Base-by-base conservation (phyloP, 2,888 invertebrate species). In the Lepidochrysops patricia region DNA sequence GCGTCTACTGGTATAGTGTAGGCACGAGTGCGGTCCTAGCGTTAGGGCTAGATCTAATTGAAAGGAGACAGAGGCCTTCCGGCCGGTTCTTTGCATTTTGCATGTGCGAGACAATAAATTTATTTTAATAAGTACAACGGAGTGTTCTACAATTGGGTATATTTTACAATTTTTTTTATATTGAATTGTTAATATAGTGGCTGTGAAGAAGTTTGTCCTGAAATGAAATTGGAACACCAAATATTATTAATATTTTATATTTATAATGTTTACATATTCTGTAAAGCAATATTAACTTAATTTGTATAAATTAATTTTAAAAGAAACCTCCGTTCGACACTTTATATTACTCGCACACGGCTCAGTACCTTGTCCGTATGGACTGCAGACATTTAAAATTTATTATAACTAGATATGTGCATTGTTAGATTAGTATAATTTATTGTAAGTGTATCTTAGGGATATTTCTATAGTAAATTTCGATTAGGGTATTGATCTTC, bases 81-180 rank as follows among this genome's bases (percentile, higher is more conserved):
- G 52, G 59, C 59, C 52, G 27, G 34, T 65, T 73, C 76, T 74
- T 73, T 70, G 78, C 82, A 78, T 82, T 82, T 76, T 77, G 71
- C 81, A 80, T 77, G 86, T 84, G 86, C 85, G 88, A 86, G 88
- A 88, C 88, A 86, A 87, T 88, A 87, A 82, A 69, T 76, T 75
- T 65, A 60, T 66, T 68, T 67, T 61, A 60, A 60, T 56, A 64
- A 62, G 35, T 58, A 62, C 63, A 66, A 62, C 65, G 54, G 54
- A 54, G 54, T 54, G 54, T 54, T 54, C 54, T 29, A 5, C 54
- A 32, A 32, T 54, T 50, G 50, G 35, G 7, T 43, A 59, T 32
- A 52, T 32, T 58, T 58, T 59, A 26, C 19, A 29, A 26, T 34
- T 43, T 63, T 73, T 69, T 73, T 75, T 74, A 63, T 61, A 43